Evolutionary conservation across 2,113 vertebrate species (phyloP).

Genomic region (Lagopus muta): DNA sequence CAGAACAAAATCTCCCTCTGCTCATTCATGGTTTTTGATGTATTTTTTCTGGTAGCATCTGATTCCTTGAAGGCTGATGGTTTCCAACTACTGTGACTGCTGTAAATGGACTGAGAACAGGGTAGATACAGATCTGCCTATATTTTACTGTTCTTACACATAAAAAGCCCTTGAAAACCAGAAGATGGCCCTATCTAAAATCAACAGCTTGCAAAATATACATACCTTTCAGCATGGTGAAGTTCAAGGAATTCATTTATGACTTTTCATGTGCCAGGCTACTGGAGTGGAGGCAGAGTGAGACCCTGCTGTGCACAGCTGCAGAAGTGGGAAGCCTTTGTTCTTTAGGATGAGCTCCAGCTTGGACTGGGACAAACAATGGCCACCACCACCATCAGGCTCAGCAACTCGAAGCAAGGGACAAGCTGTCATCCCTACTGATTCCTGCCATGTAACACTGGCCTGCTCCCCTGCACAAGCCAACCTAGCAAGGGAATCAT

Average conservation of each 20-base stretch:
- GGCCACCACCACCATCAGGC: neutral
- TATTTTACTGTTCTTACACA: neutral
- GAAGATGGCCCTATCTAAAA: neutral
- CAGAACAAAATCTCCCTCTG: neutral
- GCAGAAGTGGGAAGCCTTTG: neutral
- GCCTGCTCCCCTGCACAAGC: neutral
- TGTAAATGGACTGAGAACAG: neutral
- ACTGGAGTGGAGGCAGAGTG: neutral
- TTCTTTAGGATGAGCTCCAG: neutral
- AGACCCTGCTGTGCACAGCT: neutral
- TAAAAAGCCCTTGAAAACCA: neutral
- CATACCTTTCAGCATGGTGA: neutral
- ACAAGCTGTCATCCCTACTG: neutral
- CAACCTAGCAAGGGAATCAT: neutral
- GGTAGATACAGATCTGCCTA: neutral
- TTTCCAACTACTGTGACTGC: neutral
- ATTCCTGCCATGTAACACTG: neutral
- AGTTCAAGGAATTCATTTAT: neutral
- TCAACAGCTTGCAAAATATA: neutral
- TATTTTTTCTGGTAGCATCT: neutral
- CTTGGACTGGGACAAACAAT: neutral
- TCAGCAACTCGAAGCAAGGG: neutral
- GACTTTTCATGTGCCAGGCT: accelerated
- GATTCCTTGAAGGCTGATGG: neutral
- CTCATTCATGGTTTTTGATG: neutral